Percentiles rank a stretch among this genome's conserved stretches.
These are phyloP conservation scores for Xenentodon cancila DNA, from an alignment of 2,797 vertebrate species.

Conservation along the genomic window DNA sequence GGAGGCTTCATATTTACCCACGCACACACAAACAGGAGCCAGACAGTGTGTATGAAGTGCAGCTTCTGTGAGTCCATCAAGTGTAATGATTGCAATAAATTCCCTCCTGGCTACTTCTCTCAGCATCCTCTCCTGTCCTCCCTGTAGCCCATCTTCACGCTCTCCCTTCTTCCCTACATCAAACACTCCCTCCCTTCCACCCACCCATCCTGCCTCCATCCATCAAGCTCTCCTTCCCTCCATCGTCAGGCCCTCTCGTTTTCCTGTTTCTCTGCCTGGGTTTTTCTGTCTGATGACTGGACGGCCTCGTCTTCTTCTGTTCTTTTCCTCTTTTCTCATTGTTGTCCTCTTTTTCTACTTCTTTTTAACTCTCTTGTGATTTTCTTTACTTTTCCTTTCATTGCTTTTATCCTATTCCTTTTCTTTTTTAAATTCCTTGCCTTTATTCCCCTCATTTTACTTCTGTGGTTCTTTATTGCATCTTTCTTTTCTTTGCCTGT, in stretches of 20 bases:
- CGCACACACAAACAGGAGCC: slow-evolving; percentile 52
- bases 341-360: too few species aligned
- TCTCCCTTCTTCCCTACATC: slow-evolving; percentile 44
- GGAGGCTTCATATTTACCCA: slow-evolving; percentile 13
- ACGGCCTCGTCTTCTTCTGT: not conserved
- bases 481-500: not conserved
- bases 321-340: too few species aligned
- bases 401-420: not conserved
- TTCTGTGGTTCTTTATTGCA: not conserved
- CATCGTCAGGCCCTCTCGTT: slow-evolving; percentile 11
- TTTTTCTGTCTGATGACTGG: slow-evolving; percentile 32
- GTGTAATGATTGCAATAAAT: slow-evolving; percentile 79
- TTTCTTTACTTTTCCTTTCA: not conserved
- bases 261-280: slow-evolving; percentile 23
- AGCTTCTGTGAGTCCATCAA: slow-evolving; percentile 78
- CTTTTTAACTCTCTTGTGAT: not conserved
- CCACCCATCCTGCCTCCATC: slow-evolving; percentile 20
- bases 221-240: slow-evolving; percentile 36
- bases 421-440: not conserved
- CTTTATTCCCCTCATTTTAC: not conserved
- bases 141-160: slow-evolving; percentile 46
- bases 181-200: slow-evolving; percentile 24
- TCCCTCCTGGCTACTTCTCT: slow-evolving; percentile 73
- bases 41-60: slow-evolving; percentile 70
- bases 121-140: slow-evolving; percentile 54